Conservation (phyloP, 2,113 vertebrate species). For the Lophochroa leadbeateri region DNA sequence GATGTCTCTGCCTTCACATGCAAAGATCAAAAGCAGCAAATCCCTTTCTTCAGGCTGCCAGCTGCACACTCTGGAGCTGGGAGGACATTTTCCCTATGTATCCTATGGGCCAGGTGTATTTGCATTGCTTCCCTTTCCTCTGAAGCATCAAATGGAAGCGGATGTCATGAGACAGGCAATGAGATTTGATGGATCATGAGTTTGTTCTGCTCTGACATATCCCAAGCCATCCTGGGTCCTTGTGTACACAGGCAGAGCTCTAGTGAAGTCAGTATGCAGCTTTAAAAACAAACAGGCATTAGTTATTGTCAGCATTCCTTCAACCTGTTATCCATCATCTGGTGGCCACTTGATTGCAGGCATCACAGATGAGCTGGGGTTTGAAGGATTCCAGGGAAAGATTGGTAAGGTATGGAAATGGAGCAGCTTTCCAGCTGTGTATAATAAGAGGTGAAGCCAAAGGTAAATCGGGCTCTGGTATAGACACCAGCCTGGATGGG, state of each 20-base stretch:
- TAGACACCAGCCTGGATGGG: neutral
- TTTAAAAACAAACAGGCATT: neutral
- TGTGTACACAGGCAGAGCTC: neutral
- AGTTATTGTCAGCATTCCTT: neutral
- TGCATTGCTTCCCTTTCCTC: neutral
- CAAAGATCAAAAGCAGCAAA: slow-evolving; percentile 6
- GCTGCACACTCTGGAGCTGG: neutral
- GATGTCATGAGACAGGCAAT: neutral
- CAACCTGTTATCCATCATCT: slow-evolving; percentile 10
- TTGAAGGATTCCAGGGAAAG: neutral
- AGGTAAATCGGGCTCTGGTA: rapidly evolving
- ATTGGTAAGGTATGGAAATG: neutral
- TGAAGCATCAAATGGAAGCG: neutral
- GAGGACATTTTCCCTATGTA: neutral
- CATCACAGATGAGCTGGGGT: neutral
- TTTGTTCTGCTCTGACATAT: neutral
- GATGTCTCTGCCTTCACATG: neutral
- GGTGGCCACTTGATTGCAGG: neutral
- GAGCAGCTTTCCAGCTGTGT: neutral
- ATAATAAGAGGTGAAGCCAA: neutral
- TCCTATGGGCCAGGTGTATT: neutral
- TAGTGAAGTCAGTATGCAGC: neutral
- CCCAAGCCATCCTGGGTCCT: neutral
- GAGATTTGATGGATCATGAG: neutral
- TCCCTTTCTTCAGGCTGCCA: neutral